A percentile compares a stretch with the other conserved stretches of the same genome.
Conservation (phyloP, 2,113 vertebrate genomes). For the Oplegnathus fasciatus region DNA sequence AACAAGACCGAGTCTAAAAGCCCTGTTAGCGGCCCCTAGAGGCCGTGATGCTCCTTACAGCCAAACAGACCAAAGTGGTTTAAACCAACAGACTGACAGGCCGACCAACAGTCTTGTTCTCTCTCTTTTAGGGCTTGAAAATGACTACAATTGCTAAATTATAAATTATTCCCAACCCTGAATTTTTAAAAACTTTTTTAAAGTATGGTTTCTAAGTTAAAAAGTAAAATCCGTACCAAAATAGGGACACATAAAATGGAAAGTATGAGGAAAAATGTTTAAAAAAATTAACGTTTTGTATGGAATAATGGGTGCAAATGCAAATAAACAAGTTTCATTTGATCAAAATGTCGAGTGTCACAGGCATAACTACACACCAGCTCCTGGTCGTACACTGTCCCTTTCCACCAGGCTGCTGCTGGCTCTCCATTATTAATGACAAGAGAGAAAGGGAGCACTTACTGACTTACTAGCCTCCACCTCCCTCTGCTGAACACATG, state of each 20-base stretch:
- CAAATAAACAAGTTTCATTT: background rate
- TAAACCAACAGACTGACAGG: constrained; percentile 1
- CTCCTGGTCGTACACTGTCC: constrained; percentile 26
- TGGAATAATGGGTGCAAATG: background rate
- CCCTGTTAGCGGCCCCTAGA: constrained; percentile 31
- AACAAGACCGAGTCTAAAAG: constrained; percentile 49
- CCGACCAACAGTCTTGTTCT: background rate
- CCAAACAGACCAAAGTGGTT: background rate
- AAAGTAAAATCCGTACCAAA: background rate
- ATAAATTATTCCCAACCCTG: background rate
- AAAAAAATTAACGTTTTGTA: background rate
- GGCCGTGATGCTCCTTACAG: constrained; percentile 4
- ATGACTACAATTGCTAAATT: constrained; percentile 5
- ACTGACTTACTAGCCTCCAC: constrained; percentile 67
- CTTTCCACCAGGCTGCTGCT: constrained; percentile 53
- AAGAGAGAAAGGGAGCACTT: constrained; percentile 71
- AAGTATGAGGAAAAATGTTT: background rate
- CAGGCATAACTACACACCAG: constrained; percentile 11
- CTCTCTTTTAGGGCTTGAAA: background rate
- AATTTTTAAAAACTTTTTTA: background rate
- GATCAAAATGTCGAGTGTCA: background rate
- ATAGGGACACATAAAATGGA: background rate
- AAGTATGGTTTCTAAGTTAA: background rate
- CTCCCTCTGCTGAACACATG: constrained; percentile 41
- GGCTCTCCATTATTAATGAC: constrained; percentile 79